These are phyloP conservation scores for Timema podura DNA, from an alignment of 2,888 invertebrate species.

Conservation along the genomic window DNA sequence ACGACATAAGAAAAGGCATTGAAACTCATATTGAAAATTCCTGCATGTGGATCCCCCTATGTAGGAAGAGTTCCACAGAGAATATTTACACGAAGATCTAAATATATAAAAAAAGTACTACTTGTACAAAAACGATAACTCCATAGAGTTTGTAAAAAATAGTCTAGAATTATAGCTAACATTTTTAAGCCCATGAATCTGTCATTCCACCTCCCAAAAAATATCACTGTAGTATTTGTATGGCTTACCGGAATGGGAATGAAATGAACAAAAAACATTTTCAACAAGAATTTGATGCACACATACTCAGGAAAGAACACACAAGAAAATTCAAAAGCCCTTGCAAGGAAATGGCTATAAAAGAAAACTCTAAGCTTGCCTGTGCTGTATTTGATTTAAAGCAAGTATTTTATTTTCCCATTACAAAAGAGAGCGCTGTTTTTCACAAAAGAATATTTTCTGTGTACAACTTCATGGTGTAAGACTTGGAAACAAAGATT, in stretches of 20 bases:
- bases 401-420: neutral
- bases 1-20: too few species aligned
- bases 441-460: neutral
- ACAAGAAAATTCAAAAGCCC: neutral
- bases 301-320: neutral
- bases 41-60: too few species aligned
- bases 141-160: neutral
- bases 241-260: neutral
- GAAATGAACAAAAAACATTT: neutral
- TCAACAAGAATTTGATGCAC: conserved; percentile 7
- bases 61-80: too few species aligned
- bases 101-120: neutral
- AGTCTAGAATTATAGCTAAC: neutral
- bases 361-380: neutral
- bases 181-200: neutral
- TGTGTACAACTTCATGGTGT: conserved; percentile 1
- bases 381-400: neutral
- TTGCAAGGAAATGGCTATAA: conserved; percentile 4
- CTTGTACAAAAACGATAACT: neutral
- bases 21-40: too few species aligned
- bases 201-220: conserved; percentile 12
- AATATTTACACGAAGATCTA: too few species aligned
- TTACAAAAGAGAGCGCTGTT: neutral
- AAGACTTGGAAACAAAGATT: conserved; percentile 1
- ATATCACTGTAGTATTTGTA: conserved; percentile 8